Evolutionary conservation across 2,113 vertebrate species (phyloP).

Genomic region (Myrmecophaga tridactyla): DNA sequence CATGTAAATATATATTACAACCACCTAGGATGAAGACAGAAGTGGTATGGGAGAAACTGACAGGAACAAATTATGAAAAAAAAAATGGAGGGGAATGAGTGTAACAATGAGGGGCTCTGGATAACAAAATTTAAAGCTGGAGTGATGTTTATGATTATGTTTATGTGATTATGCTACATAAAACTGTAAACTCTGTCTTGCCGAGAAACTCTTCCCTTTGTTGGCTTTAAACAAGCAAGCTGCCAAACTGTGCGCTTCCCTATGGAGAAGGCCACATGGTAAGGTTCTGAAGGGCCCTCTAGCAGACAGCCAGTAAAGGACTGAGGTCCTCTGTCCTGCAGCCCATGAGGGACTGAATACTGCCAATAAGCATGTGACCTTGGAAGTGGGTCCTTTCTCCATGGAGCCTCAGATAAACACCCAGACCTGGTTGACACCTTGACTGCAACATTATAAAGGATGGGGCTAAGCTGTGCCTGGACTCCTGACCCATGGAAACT

Average conservation of each 20-base stretch:
- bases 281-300: background rate
- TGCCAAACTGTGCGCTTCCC: background rate
- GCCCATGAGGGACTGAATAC: background rate
- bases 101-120: background rate
- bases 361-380: background rate
- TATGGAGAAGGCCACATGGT: background rate
- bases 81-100: background rate
- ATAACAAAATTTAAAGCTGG: background rate
- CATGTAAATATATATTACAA: background rate
- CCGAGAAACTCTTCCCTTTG: background rate
- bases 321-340: background rate
- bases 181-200: background rate
- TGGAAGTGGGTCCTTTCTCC: background rate
- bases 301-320: background rate
- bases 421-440: too few species aligned
- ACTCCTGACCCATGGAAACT: background rate
- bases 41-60: background rate
- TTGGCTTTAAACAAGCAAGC: slow-evolving; percentile 18
- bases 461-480: background rate
- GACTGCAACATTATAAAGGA: background rate
- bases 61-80: background rate
- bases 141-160: background rate
- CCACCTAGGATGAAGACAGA: background rate
- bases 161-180: background rate
- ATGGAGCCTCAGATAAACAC: background rate